Evolutionary conservation across 2,797 vertebrate genomes (phyloP).

Genomic region (Phoeniculus purpureus): DNA sequence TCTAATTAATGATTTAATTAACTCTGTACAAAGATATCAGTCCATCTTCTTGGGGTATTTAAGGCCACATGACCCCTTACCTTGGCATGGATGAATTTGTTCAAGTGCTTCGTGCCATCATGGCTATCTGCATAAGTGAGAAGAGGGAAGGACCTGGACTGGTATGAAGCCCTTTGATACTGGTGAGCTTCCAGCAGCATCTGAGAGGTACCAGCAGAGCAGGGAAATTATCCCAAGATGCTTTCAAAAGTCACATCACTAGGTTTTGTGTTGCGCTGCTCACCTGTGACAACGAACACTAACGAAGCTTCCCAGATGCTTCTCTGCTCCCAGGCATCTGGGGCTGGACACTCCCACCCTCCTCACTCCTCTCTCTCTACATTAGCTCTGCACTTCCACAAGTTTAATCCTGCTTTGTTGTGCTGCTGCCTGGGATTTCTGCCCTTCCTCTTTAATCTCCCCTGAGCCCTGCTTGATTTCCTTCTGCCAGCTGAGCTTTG

Average conservation of each 20-base stretch:
- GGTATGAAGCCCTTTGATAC: background rate
- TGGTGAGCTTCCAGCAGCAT: slow-evolving; percentile 16
- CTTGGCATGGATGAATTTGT: background rate
- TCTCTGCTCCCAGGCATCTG: background rate
- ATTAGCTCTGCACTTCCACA: background rate
- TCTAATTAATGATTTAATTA: slow-evolving; percentile 58
- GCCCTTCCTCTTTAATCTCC: background rate
- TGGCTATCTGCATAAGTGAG: no score
- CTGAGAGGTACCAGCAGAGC: background rate
- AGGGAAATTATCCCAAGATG: background rate
- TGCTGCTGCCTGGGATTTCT: background rate
- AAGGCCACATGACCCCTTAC: background rate
- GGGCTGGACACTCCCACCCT: background rate
- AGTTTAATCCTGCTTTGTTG: background rate
- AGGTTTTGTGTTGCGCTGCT: background rate
- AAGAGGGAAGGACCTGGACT: background rate
- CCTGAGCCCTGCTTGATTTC: background rate
- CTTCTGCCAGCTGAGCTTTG: background rate
- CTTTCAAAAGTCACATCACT: background rate
- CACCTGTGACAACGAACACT: rapidly evolving
- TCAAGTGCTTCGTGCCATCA: background rate
- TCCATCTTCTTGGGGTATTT: background rate
- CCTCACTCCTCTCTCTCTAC: background rate
- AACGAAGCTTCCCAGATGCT: background rate
- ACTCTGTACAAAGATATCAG: background rate